Evolutionary conservation across 2,797 vertebrate species (phyloP), one percentile per base, ranked within the genome.

Genomic region (Sebastes iracundus): DNA sequence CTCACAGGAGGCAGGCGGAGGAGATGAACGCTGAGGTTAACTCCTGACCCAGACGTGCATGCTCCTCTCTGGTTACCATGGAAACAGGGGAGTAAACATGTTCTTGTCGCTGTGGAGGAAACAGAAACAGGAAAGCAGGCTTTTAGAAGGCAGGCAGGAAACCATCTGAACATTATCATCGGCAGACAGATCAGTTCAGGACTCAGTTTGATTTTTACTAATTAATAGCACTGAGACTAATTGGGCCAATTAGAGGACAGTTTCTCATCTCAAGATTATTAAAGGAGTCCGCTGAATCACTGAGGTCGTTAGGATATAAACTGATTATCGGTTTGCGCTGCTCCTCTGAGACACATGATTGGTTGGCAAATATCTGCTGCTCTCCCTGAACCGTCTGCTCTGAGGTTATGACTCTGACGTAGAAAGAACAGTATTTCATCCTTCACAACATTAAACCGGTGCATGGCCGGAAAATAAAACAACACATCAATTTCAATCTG

Each of bases 1-100:
- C 64, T 90, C 77, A 75, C 25, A 64, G 78, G 69, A 60, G 63
- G 85, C 87, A 68, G 88, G 85, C 59, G 78, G 70, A 75, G 83
- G 58, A 52, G 84, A 56, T 55, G 14, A 72, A 27, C 9, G 1
- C 32, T 56, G 77, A 69, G 11, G 93, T 93, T 90, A 94, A 93
- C 91, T 93, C 92, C 90, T 92, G 94, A 93, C 93, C 93, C 91
- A 90, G 92, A 92, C 82, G 88, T 85, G 90, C 95, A 95, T 95
- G 93, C 96, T 96, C 86, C 75, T 85, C 84, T 81, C 1, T 35
- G 55, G 67, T 89, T 86, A 97, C 92, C 91, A 95, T 91, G 88
- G 95, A 94, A 94, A 95, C 92, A 81, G 72, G 80, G 90, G 78
- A 81, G 85, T 84, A 88, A 93, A 94, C 92, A 95, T 95, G 88